phyloP scores from a whole-genome alignment of 1,140 invertebrate species.

The Tetraneura akinire region DNA sequence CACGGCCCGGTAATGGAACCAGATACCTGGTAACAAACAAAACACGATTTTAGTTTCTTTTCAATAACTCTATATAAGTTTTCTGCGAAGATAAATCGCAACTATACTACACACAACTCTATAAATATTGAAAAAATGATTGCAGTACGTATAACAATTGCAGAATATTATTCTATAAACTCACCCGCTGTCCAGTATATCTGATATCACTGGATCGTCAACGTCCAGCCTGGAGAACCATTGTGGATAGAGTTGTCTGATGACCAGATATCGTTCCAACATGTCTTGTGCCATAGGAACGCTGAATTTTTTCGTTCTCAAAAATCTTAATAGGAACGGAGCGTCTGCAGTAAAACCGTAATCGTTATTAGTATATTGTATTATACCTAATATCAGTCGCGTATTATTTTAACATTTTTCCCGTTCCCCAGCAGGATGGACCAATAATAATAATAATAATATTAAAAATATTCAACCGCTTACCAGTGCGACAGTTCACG shows the following conservation, averaged over 20 bases:
- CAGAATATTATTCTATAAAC: no score
- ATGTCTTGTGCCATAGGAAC: constrained; percentile 81
- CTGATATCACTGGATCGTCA: constrained; percentile 69
- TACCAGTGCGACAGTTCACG: constrained; percentile 72
- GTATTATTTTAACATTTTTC: no score
- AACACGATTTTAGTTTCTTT: no score
- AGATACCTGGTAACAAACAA: constrained; percentile 64
- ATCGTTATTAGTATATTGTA: not conserved
- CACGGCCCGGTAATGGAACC: constrained; percentile 74
- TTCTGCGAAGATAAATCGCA: no score
- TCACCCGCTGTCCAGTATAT: constrained; percentile 80
- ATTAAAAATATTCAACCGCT: no score
- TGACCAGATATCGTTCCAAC: constrained; percentile 80
- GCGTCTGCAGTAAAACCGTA: constrained; percentile 62
- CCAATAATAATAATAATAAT: no score
- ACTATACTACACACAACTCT: no score
- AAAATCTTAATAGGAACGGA: constrained; percentile 78
- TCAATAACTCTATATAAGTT: no score
- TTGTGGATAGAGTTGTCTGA: constrained; percentile 76
- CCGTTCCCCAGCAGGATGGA: no score
- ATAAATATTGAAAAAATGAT: no score
- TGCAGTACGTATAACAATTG: no score
- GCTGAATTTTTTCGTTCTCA: constrained; percentile 83
- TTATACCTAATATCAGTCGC: no score
- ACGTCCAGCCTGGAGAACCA: constrained; percentile 81